A percentile compares a stretch with the other conserved stretches of the same genome.
phyloP scores from a whole-genome alignment of 2,797 vertebrate genomes.

The Tapera naevia region DNA sequence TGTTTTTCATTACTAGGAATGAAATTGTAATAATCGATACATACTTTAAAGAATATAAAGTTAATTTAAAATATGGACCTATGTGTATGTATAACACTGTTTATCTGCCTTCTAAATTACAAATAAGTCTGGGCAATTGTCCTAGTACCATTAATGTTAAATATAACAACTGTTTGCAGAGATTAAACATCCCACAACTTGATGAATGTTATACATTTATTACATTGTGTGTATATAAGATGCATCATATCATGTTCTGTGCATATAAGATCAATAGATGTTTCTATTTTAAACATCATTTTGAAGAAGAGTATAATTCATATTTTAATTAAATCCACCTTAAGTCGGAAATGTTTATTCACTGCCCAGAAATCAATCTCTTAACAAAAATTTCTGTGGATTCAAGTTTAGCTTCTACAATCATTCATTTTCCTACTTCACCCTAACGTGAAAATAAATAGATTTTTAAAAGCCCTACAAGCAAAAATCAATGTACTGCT shows the following conservation, averaged over 20 bases:
- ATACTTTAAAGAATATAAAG: background rate
- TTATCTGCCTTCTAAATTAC: conserved; percentile 26
- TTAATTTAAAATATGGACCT: background rate
- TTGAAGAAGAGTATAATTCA: conserved; percentile 31
- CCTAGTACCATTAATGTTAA: conserved; percentile 53
- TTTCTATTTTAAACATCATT: conserved; percentile 31
- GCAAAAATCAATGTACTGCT: conserved; percentile 11
- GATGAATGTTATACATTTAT: conserved; percentile 9
- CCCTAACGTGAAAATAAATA: conserved; percentile 25
- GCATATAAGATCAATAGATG: conserved; percentile 19
- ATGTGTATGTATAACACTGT: background rate
- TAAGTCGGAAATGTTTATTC: conserved; percentile 31
- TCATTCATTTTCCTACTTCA: conserved; percentile 5
- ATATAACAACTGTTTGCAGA: conserved; percentile 44
- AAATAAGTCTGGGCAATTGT: conserved; percentile 15
- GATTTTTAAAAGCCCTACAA: background rate
- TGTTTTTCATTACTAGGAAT: background rate
- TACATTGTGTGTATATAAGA: background rate
- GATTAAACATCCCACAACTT: conserved; percentile 35
- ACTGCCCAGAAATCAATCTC: conserved; percentile 34
- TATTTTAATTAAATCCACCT: conserved; percentile 63
- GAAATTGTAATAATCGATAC: conserved; percentile 4
- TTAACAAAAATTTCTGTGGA: background rate
- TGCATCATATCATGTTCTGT: background rate
- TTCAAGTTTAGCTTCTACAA: conserved; percentile 6